Evolutionary conservation across 1,140 invertebrate species (phyloP), one percentile per base, ranked within the genome.

Genomic region (Metopolophium dirhodum): DNA sequence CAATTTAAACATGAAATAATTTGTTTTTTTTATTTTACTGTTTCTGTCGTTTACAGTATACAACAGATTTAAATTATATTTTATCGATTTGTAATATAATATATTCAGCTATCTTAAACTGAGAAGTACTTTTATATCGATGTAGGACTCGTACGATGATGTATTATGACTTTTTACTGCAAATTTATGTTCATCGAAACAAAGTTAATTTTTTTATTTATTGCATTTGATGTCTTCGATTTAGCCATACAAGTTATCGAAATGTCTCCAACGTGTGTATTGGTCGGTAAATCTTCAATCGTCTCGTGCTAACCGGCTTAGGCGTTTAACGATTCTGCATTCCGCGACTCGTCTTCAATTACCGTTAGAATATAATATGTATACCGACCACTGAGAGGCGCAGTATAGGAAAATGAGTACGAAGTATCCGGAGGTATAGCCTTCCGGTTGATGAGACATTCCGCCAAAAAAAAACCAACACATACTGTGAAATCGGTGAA

Each of bases 251-350:
- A 77, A n/a, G 7, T 77, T n/a, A 77, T 77, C 30, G 14, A 87
- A 87, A 49, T 87, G 86, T 87, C 45, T 49, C 45, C 86, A 47
- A 49, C 30, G 1, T 45, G 11, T 35, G 11, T 18, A 18, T 9
- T 20, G 7, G n/a, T 23, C n/a, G 7, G 30, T 57, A 57, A 89
- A 89, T 89, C 61, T 77, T 47, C 23, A 20, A 57, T 37, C 37
- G 54, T 90, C 14, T 90, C 35, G 26, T 45, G 54, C 26, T 35
- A 57, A 85, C 49, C 82, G 49, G 47, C 49, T 86, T 30, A 22
- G 82, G 23, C 26, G 77, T 93, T 93, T 93, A 93, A 93, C 49
- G 91, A 86, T 86, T 51, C 77, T 22, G 41, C 91, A 93, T 93
- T 93, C 82, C 91, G 35, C n/a, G 77, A 86, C 82, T 85, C 68